Base-by-base conservation (phyloP, 2,797 vertebrate genomes). In the Microchirus variegatus region DNA sequence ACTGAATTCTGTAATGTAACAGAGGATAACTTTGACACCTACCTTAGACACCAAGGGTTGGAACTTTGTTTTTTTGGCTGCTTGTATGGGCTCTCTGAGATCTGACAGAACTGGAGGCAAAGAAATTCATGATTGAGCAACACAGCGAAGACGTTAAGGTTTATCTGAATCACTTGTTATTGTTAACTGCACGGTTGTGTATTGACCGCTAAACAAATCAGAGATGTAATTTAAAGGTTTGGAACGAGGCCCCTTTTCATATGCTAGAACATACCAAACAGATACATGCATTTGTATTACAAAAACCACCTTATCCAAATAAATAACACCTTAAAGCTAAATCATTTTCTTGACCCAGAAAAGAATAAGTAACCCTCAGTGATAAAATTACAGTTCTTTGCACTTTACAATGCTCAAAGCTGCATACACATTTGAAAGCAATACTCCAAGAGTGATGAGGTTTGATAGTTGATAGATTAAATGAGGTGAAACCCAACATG, bases 61-160 rank as follows among this genome's bases (percentile, higher is more conserved):
- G 67, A 94, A 87, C 93, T 97, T 98, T 86, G 96, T 77, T 90
- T 98, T 98, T 84, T 95, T 95, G 58, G 88, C 76, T 51, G 94
- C 93, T 64, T 95, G 95, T 77, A 95, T 89, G 13, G 91, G 87
- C 56, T 98, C 97, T 90, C 95, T 96, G 87, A 96, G 96, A 73
- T 97, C 96, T 66, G 96, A 94, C 76, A 98, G 86, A 94, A 99
- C 97, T 99, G 56, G 56, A 77, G 40, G 42, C 38, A 71, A 26
- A 75, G 2, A 1, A 41, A 58, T 9, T 35, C 2, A 40, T 57
- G 7, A 60, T 5, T 68, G 18, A 66, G 15, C 22, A 49, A 22
- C 1, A 15, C 3, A 2, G 8, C 15, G 35, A 31, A 31, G 26
- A 50, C 22, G 35, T 22, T 6, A 22, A 22, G 7, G 9, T 46